A percentile compares a stretch with the other conserved stretches of the same genome.
These are phyloP conservation scores for Myrmophylax atrothorax DNA, from an alignment of 2,113 vertebrate genomes.

Conservation along the genomic window DNA sequence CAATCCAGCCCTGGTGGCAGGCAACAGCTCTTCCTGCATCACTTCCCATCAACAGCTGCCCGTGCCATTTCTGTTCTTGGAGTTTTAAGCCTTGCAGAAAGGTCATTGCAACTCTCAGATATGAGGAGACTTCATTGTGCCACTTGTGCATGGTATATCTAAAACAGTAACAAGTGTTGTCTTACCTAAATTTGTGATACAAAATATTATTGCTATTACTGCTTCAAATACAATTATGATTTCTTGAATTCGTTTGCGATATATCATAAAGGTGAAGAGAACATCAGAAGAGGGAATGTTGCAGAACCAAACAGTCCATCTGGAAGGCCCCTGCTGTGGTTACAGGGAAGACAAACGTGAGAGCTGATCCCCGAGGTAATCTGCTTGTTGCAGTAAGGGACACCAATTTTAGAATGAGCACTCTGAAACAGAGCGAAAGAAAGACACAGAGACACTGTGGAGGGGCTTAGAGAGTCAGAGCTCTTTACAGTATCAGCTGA, in stretches of 20 bases:
- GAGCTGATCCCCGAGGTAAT: background rate
- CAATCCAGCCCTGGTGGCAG: background rate
- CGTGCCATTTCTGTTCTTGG: background rate
- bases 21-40: background rate
- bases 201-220: background rate
- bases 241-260: background rate
- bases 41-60: background rate
- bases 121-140: fast-evolving
- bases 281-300: background rate
- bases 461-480: background rate
- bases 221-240: background rate
- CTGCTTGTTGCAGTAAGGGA: background rate
- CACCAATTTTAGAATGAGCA: background rate
- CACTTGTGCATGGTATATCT: fast-evolving
- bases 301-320: background rate
- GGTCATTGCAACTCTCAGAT: background rate
- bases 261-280: background rate
- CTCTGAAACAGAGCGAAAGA: background rate
- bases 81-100: background rate
- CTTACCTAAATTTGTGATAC: background rate
- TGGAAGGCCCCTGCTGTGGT: background rate
- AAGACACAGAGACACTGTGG: background rate
- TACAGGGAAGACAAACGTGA: background rate
- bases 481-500: background rate
- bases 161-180: background rate